Conservation (phyloP, 2,888 invertebrate genomes). For the Cephus pygmeus region DNA sequence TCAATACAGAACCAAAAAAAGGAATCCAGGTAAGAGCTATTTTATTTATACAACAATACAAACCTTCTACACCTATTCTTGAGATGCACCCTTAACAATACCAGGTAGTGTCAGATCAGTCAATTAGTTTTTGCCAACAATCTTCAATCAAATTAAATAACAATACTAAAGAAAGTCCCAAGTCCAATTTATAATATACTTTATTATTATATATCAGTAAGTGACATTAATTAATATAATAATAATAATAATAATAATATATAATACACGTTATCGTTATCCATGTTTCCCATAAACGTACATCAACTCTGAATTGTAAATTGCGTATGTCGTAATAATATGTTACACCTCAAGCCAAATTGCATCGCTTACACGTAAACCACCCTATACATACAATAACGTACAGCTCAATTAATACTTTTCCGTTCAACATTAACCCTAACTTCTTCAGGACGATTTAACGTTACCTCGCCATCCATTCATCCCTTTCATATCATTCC, state of each 20-base stretch:
- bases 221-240: conserved; percentile 45
- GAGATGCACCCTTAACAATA: background rate
- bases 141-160: background rate
- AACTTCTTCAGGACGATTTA: background rate
- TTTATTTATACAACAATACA: background rate
- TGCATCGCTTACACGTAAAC: conserved; percentile 50
- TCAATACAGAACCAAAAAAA: no score
- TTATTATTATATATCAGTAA: conserved; percentile 41
- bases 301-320: conserved; percentile 44
- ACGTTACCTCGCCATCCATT: background rate
- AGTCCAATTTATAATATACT: conserved; percentile 12
- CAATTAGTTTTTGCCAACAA: background rate
- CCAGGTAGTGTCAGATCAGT: background rate
- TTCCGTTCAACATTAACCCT: conserved; percentile 52
- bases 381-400: conserved; percentile 59
- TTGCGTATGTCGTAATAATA: conserved; percentile 45
- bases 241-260: conserved; percentile 46
- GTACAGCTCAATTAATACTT: conserved; percentile 61
- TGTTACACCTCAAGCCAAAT: conserved; percentile 56
- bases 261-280: conserved; percentile 51
- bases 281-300: conserved; percentile 52
- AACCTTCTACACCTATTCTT: background rate
- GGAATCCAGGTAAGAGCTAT: background rate
- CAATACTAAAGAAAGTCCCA: background rate
- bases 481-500: background rate